phyloP scores from a whole-genome alignment of 2,113 vertebrate species.

The Pavo muticus region DNA sequence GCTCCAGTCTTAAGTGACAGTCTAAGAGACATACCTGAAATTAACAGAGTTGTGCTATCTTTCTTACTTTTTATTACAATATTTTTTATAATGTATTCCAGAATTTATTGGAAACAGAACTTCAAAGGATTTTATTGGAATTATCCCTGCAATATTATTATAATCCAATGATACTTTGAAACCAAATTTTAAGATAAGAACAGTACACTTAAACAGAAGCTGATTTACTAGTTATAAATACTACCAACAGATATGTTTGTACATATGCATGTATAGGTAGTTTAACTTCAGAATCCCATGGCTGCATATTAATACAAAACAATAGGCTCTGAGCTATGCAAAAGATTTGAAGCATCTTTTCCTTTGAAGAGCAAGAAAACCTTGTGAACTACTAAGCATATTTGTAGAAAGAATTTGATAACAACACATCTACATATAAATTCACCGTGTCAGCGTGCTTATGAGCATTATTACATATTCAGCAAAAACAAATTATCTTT shows the following conservation, averaged over 20 bases:
- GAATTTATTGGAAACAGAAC: neutral
- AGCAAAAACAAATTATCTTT: neutral
- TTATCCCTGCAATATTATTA: neutral
- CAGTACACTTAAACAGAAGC: neutral
- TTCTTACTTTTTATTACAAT: neutral
- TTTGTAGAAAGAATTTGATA: neutral
- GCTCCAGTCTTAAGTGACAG: neutral
- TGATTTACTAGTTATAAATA: neutral
- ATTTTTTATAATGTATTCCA: neutral
- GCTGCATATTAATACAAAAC: rapidly evolving
- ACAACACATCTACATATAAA: neutral
- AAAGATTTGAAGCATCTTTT: neutral
- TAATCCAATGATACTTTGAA: neutral
- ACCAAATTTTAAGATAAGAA: neutral
- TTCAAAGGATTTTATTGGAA: neutral
- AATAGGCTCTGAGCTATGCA: neutral
- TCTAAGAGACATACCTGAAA: neutral
- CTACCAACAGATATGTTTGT: neutral
- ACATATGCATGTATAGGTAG: neutral
- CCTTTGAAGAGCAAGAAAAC: neutral
- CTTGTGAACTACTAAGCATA: rapidly evolving
- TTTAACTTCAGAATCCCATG: neutral
- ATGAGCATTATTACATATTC: neutral
- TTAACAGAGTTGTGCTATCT: neutral
- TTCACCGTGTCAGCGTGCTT: neutral